These are phyloP conservation scores for Ailuropoda melanoleuca DNA, from an alignment of 2,113 vertebrate genomes.

Conservation along the genomic window DNA sequence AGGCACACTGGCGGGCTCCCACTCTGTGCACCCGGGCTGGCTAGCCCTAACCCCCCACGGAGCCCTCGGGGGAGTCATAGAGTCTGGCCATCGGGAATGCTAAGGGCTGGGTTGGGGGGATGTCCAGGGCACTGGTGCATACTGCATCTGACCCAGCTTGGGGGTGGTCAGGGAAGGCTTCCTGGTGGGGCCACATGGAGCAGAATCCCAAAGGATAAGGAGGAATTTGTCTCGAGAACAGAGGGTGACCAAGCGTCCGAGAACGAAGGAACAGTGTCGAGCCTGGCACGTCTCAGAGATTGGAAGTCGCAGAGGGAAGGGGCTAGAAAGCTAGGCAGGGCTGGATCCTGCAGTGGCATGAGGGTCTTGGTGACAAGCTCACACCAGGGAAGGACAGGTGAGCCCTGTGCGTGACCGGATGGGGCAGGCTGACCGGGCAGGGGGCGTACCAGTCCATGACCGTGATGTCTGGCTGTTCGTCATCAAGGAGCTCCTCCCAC, in stretches of 20 bases:
- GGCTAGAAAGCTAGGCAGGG: not conserved
- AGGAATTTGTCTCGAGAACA: not conserved
- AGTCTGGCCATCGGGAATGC: not conserved
- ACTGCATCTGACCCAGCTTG: not conserved
- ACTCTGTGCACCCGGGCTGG: not conserved
- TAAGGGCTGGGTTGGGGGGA: not conserved
- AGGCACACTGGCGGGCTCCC: not conserved
- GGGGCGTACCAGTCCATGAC: slow-evolving; percentile 89
- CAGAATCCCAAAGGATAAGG: not conserved
- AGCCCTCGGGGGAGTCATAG: not conserved
- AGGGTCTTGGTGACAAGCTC: not conserved
- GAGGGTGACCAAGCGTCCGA: not conserved
- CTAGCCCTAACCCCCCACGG: rapidly evolving
- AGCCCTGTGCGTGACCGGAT: rapidly evolving
- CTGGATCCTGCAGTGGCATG: not conserved
- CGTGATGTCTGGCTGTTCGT: slow-evolving; percentile 88
- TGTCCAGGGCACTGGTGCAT: rapidly evolving
- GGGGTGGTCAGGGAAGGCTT: not conserved
- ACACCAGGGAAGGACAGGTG: not conserved
- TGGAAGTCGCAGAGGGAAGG: not conserved
- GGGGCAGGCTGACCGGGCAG: rapidly evolving
- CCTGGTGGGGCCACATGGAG: not conserved
- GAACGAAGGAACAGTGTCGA: not conserved
- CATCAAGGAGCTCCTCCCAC: slow-evolving; percentile 90
- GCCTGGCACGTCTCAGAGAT: not conserved